Percentiles rank a stretch among this genome's conserved stretches.
These are phyloP conservation scores for Nesometra sesokonis DNA, from an alignment of 35 echinoderm and acorn worm species.

Conservation along the genomic window DNA sequence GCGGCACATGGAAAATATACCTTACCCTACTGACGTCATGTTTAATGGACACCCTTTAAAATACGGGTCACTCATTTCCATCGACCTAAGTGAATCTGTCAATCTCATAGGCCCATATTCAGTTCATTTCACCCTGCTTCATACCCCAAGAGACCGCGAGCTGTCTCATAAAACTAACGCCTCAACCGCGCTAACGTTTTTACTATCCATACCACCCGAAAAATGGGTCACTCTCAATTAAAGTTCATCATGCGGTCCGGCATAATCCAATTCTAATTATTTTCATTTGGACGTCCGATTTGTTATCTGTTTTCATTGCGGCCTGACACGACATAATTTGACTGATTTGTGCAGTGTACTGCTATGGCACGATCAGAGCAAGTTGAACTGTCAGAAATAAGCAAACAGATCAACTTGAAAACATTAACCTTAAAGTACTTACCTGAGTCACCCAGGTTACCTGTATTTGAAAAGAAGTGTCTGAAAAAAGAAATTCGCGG, in stretches of 20 bases:
- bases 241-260: background rate
- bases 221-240: background rate
- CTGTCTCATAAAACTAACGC: background rate
- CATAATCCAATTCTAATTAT: background rate
- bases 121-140: background rate
- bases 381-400: background rate
- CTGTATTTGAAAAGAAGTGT: background rate
- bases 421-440: background rate
- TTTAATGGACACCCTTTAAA: background rate
- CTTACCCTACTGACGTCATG: background rate
- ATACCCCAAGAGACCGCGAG: background rate
- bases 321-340: background rate
- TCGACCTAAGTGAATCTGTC: background rate
- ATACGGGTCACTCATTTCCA: background rate
- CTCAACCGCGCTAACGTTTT: background rate
- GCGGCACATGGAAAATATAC: background rate
- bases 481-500: no score
- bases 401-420: background rate
- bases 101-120: background rate
- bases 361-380: background rate
- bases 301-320: background rate
- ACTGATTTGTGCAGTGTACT: background rate
- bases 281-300: background rate
- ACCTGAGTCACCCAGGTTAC: background rate
- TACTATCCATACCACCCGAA: background rate